These are phyloP conservation scores for Lepetodrilus schrolli DNA, from an alignment of 2,888 invertebrate species.

Conservation along the genomic window DNA sequence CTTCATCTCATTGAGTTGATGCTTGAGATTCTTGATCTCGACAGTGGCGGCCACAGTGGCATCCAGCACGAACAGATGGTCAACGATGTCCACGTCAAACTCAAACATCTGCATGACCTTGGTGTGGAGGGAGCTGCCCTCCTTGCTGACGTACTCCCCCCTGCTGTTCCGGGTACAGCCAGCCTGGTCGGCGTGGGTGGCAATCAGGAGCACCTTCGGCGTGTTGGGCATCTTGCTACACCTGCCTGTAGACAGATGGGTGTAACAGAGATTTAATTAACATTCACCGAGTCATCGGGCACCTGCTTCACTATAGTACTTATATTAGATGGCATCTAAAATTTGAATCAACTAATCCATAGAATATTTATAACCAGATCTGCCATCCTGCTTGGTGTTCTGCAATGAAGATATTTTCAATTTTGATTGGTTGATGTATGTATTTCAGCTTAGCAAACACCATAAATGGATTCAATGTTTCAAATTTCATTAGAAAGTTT, in stretches of 20 bases:
- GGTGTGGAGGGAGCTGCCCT: slow-evolving; percentile 78
- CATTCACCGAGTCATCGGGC: too few relatives aligned
- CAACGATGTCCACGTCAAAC: slow-evolving; percentile 79
- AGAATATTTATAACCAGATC: too few relatives aligned
- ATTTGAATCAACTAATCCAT: too few relatives aligned
- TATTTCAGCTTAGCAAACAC: too few relatives aligned
- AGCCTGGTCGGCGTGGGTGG: slow-evolving; percentile 80
- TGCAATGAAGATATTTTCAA: too few relatives aligned
- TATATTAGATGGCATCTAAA: too few relatives aligned
- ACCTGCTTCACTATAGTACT: too few relatives aligned
- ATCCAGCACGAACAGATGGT: slow-evolving; percentile 80
- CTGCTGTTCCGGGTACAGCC: slow-evolving; percentile 78
- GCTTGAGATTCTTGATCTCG: slow-evolving; percentile 80
- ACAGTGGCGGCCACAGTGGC: slow-evolving; percentile 80
- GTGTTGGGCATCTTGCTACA: slow-evolving; percentile 79
- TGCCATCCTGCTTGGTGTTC: too few relatives aligned
- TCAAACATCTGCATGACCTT: slow-evolving; percentile 77
- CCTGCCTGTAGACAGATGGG: slow-evolving; percentile 76
- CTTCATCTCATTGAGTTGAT: slow-evolving; percentile 78
- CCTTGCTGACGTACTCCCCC: slow-evolving; percentile 80
- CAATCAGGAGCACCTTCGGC: slow-evolving; percentile 79
- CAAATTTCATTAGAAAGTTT: too few relatives aligned
- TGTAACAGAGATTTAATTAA: too few relatives aligned
- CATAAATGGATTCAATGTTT: too few relatives aligned
- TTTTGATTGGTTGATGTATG: too few relatives aligned